Conservation (phyloP, 2,888 invertebrate genomes). For the Octonoba sinensis region DNA sequence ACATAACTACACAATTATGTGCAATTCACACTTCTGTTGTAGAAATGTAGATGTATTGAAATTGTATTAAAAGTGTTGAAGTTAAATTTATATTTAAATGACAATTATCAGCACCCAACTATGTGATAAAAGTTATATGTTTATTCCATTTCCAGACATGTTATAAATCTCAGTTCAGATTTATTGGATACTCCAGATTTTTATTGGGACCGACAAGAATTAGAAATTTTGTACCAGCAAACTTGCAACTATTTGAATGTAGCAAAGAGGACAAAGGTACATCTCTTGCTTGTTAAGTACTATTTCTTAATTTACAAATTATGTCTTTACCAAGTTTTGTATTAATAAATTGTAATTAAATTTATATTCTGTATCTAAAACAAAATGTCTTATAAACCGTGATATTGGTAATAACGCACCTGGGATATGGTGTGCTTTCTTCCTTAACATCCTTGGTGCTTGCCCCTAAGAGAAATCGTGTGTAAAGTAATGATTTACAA, state of each 20-base stretch:
- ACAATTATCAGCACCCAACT: too few relatives aligned
- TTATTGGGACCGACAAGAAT: conserved; percentile 95
- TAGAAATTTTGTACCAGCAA: conserved; percentile 87
- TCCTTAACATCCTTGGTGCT: too few relatives aligned
- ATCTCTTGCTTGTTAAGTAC: conserved; percentile 1
- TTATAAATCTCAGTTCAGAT: conserved; percentile 93
- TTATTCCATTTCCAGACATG: conserved; percentile 75
- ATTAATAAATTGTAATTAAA: neutral
- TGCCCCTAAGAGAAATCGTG: too few relatives aligned
- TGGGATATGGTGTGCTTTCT: neutral
- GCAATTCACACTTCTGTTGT: too few relatives aligned
- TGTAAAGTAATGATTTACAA: neutral
- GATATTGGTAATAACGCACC: too few relatives aligned
- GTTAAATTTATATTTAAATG: neutral
- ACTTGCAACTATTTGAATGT: conserved; percentile 88
- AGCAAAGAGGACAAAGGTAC: conserved; percentile 83
- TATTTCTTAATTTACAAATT: neutral
- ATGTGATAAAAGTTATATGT: neutral
- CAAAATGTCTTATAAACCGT: neutral
- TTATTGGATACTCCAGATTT: conserved; percentile 95
- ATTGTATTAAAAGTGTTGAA: neutral
- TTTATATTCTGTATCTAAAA: too few relatives aligned
- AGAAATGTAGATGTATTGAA: too few relatives aligned
- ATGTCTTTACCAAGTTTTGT: neutral
- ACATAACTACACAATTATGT: too few relatives aligned